A percentile compares a stretch with the other conserved stretches of the same genome.
Conservation (phyloP, 2,113 vertebrate genomes). For the Abramis brama region DNA sequence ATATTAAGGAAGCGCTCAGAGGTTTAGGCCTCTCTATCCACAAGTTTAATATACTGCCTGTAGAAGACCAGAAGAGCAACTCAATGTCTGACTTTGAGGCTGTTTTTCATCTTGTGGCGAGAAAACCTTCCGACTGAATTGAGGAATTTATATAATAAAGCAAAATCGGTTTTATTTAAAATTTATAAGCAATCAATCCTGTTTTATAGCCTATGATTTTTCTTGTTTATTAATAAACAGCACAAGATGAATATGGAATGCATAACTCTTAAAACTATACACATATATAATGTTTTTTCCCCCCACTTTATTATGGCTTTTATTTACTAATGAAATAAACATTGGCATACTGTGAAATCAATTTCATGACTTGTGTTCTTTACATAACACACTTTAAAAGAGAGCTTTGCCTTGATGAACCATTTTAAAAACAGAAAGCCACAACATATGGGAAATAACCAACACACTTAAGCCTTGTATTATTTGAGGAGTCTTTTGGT, state of each 20-base stretch:
- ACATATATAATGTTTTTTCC: no score
- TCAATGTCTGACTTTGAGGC: conserved; percentile 15
- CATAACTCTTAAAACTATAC: background rate
- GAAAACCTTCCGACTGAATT: conserved; percentile 19
- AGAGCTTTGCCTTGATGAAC: background rate
- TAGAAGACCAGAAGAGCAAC: background rate
- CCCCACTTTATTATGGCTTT: no score
- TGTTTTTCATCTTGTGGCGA: conserved; percentile 49
- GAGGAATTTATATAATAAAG: background rate
- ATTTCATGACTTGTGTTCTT: background rate
- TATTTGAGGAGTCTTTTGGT: no score
- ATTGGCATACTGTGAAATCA: background rate
- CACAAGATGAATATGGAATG: background rate
- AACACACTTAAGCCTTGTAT: no score
- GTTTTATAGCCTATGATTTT: background rate
- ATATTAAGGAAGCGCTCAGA: conserved; percentile 47
- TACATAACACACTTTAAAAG: background rate
- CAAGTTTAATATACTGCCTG: conserved; percentile 49
- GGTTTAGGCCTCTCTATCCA: conserved; percentile 59
- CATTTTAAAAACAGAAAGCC: background rate
- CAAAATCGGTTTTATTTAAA: background rate
- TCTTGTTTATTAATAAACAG: background rate
- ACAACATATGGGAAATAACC: background rate
- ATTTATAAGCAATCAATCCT: background rate
- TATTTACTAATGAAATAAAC: background rate